Evolutionary conservation across 1,140 invertebrate genomes (phyloP), one percentile per base, ranked within the genome.

Genomic region (Rhizoglyphus robini): DNA sequence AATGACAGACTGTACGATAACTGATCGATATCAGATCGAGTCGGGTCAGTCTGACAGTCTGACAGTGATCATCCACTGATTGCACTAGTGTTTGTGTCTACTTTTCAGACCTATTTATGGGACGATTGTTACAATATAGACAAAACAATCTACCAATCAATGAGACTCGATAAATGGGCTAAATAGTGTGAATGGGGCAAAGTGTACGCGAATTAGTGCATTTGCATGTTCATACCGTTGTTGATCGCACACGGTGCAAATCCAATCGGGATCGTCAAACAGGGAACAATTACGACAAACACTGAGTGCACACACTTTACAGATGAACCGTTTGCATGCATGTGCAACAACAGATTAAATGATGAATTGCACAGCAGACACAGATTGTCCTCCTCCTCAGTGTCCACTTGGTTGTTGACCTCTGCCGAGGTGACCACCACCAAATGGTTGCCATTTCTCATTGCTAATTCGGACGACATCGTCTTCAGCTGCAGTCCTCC

Each of bases 201-300:
- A 49, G 5, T 49, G 36, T 11, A 20, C 3, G 23, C 13, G 13
- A 23, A 20, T 51, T 20, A 25, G 29, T 23, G 13, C 15, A 4
- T 25, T 51, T 20, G 5, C 25, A 27, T 2, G 15, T 20, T 20
- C 30, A 20, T 60, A 60, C 58, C 58, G 27, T 60, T 60, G 58
- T 46, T 60, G 58, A 60, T 60, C 15, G 15, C 58, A 60, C 23
- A 60, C 27, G n/a, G 27, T 60, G 30, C 58, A 60, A 1, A 60
- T 60, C 58, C 58, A 60, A n/a, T 15, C 3, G 27, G 15, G 15
- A 34, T 29, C 15, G 36, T 60, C 58, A 46, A 11, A 60, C 25
- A 60, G 15, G 15, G 58, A 60, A 46, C 58, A 60, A 11, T 60
- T 60, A n/a, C 15, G n/a, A 46, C 58, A 60, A 46, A 60, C 58